Conservation (phyloP, 1,140 invertebrate species). For the Anadara kagoshimensis region DNA sequence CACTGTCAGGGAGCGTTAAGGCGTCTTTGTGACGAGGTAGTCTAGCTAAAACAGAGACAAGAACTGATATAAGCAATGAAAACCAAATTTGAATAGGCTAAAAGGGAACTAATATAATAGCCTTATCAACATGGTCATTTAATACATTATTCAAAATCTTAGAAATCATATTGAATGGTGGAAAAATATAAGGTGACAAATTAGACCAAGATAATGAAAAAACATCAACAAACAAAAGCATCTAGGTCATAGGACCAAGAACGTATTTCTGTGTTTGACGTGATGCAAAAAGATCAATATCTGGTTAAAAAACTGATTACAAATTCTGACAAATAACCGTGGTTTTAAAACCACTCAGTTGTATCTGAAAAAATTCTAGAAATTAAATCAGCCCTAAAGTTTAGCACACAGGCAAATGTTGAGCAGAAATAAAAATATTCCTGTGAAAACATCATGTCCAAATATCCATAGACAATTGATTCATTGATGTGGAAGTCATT, state of each 20-base stretch:
- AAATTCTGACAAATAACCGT: too few species aligned
- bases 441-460: slow-evolving; percentile 39
- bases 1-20: background rate
- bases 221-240: slow-evolving; percentile 4
- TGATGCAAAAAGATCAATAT: slow-evolving; percentile 27
- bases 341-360: too few species aligned
- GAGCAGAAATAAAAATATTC: slow-evolving; percentile 31
- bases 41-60: slow-evolving; percentile 27
- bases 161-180: slow-evolving; percentile 22
- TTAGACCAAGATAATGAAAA: slow-evolving; percentile 21
- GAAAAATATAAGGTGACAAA: slow-evolving; percentile 24
- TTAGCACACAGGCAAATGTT: slow-evolving; percentile 23
- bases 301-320: slow-evolving; percentile 23
- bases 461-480: slow-evolving; percentile 24
- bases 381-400: slow-evolving; percentile 41
- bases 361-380: too few species aligned
- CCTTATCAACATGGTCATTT: slow-evolving; percentile 12
- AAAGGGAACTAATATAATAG: slow-evolving; percentile 19
- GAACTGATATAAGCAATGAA: slow-evolving; percentile 18
- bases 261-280: slow-evolving; percentile 14
- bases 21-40: slow-evolving; percentile 20
- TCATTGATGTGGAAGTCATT: slow-evolving; percentile 12
- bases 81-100: slow-evolving; percentile 29
- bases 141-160: slow-evolving; percentile 21
- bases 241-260: slow-evolving; percentile 20